Evolutionary conservation across 2,888 invertebrate genomes (phyloP), one percentile per base, ranked within the genome.

Genomic region (Trissolcus japonicus): DNA sequence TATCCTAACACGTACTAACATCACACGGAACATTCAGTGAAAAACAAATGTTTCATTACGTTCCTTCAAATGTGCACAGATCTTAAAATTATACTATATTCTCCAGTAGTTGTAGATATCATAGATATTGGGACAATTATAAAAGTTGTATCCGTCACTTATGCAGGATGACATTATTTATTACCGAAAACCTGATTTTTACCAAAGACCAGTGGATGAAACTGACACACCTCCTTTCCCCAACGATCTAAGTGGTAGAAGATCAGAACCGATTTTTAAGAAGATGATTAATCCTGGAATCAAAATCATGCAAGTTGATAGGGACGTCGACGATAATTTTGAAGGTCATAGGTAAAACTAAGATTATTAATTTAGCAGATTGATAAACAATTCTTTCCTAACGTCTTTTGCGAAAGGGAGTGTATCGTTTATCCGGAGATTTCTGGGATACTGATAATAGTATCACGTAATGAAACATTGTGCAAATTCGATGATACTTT

Each of bases 221-320:
- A 79, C 86, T 48, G 88, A 88, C 68, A 86, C 86, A 4, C 89
- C 88, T 35, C 84, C 84, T 6, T 89, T 89, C 69, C 88, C 89
- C 14, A 81, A 80, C 0, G 83, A 62, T 4, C 79, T 84, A 40
- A 80, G 82, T 54, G 79, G 78, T 17, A 81, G 73, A 16, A 80
- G 81, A 54, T 69, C 76, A 0, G 84, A 83, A 4, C 77, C 85
- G 0, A 80, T 84, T 59, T 88, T 88, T 69, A 80, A 87, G 0
- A 88, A 86, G 63, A 82, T 89, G 35, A 76, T 86, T 19, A 87
- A 88, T 79, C 89, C 89, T 0, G 83, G 87, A 16, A 86, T 89
- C 59, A 89, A 87, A 77, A 88, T 88, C 54, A 88, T 88, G 89
- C 82, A 83, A 62, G 87, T 89, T 41, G 88, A 88, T 40, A 85